phyloP scores from a whole-genome alignment of 2,888 invertebrate genomes.

The Corbicula japonica region DNA sequence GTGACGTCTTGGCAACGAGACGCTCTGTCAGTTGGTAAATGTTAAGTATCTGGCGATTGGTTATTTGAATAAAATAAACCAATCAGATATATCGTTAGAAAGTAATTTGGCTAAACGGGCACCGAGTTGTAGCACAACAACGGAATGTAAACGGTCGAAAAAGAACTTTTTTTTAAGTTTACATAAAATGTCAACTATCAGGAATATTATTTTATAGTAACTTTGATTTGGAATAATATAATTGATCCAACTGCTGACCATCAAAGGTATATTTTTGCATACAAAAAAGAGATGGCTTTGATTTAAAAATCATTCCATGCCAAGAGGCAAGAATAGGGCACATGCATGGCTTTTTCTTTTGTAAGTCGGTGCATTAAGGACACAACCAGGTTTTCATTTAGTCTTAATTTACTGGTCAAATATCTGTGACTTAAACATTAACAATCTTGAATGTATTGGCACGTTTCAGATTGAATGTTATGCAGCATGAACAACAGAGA shows the following conservation, averaged over 20 bases:
- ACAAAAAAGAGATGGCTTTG: not conserved
- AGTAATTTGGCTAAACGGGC: conserved; percentile 33
- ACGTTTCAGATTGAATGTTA: no score
- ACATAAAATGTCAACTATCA: conserved; percentile 11
- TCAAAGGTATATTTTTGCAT: conserved; percentile 41
- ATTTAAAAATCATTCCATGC: no score
- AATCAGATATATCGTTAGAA: conserved; percentile 54
- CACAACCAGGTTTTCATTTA: no score
- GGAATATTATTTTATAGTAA: not conserved
- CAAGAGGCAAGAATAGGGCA: no score
- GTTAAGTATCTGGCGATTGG: conserved; percentile 61
- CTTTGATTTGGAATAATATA: not conserved
- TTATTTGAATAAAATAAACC: conserved; percentile 35
- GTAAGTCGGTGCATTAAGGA: no score
- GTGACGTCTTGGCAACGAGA: conserved; percentile 80
- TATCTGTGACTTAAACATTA: no score
- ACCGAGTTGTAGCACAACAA: conserved; percentile 60
- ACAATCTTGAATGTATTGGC: no score
- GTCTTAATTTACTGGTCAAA: no score
- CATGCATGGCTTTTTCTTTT: no score
- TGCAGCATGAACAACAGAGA: no score
- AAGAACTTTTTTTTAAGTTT: conserved; percentile 27
- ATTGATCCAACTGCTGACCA: conserved; percentile 34
- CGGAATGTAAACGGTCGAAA: conserved; percentile 47
- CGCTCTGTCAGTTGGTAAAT: conserved; percentile 27